Conservation (phyloP, 2,113 vertebrate species). For the Antennarius striatus region DNA sequence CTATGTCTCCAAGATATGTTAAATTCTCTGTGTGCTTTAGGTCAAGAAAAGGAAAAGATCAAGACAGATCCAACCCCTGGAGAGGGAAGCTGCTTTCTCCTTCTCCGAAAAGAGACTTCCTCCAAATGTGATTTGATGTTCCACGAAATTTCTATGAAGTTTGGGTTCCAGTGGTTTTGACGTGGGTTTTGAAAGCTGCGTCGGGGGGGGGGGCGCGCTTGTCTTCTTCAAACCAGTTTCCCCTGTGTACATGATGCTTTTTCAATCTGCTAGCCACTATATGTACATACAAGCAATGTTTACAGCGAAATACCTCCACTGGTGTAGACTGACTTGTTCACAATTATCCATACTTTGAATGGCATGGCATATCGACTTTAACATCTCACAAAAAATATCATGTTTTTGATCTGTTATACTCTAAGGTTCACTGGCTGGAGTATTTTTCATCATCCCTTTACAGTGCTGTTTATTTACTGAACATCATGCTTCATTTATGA, state of each 20-base stretch:
- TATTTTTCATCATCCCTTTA: constrained; percentile 41
- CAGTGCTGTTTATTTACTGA: constrained; percentile 54
- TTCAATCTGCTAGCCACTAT: constrained; percentile 70
- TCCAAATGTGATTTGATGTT: constrained; percentile 56
- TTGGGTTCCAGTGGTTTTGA: constrained; percentile 57
- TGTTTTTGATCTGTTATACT: constrained; percentile 39
- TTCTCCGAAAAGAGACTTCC: constrained; percentile 46
- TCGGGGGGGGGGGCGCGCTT: constrained; percentile 19
- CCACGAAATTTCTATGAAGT: constrained; percentile 54
- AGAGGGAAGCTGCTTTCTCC: constrained; percentile 32
- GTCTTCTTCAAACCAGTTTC: constrained; percentile 49
- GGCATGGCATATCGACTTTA: constrained; percentile 55
- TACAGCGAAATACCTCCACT: constrained; percentile 72
- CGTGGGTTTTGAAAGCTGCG: constrained; percentile 43
- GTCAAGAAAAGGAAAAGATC: constrained; percentile 46
- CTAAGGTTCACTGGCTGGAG: constrained; percentile 34
- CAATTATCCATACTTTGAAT: constrained; percentile 58
- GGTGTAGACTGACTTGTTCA: constrained; percentile 61
- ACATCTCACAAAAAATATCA: constrained; percentile 43
- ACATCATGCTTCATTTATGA: constrained; percentile 75
- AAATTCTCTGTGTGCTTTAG: constrained; percentile 69
- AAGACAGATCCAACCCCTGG: constrained; percentile 55
- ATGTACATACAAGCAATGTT: constrained; percentile 81
- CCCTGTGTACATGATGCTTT: constrained; percentile 45
- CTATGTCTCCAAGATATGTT: constrained; percentile 72